Base-by-base conservation (phyloP, 2,888 invertebrate genomes). In the Piscicola geometra region DNA sequence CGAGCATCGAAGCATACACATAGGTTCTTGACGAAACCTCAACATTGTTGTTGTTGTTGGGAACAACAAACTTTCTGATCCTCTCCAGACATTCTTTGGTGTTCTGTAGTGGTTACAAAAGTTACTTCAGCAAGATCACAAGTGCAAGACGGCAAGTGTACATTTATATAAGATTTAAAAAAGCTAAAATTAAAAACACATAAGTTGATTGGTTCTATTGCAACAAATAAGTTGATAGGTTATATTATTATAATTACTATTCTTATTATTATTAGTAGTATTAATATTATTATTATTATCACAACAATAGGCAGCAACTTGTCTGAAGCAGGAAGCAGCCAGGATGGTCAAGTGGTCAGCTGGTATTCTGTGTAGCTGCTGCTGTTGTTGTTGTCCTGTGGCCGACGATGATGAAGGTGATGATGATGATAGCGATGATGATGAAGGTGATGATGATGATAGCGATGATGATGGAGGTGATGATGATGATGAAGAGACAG, bases 401-500 rank as follows among this genome's bases (percentile, higher is more conserved):
- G 9, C n/a, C 3, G 67, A 67, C 5, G 64, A 12, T 64, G 56
- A 71, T 50, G 64, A 36, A 73, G 35, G 25, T 56, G 33, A 64
- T 41, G 56, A 64, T 67, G 67, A 30, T 73, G 35, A 25, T 56
- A 1, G 35, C 33, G 56, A 64, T 67, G 67, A 30, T 73, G 52
- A 56, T 64, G 18, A 0, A 33, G 56, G 33, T 5, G 28, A 21
- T 52, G 28, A 28, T 50, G 52, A 71, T 9, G n/a, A 18, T 52
- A 30, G 28, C 25, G 47, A 28, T 71, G 52, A 1, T 1, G 30
- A 47, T 5, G 52, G 21, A 50, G 71, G 52, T 52, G 52, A 71
- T 52, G 52, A 71, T 52, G 71, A 71, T 47, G 71, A 32, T 56
- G 25, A 56, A 56, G 21, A 56, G 25, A 5, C 9, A 56, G 60